Percentiles rank a stretch among this genome's conserved stretches.
These are phyloP conservation scores for Stichodactyla mertensii DNA, from an alignment of 64 coral and sea anemone species.

Conservation along the genomic window DNA sequence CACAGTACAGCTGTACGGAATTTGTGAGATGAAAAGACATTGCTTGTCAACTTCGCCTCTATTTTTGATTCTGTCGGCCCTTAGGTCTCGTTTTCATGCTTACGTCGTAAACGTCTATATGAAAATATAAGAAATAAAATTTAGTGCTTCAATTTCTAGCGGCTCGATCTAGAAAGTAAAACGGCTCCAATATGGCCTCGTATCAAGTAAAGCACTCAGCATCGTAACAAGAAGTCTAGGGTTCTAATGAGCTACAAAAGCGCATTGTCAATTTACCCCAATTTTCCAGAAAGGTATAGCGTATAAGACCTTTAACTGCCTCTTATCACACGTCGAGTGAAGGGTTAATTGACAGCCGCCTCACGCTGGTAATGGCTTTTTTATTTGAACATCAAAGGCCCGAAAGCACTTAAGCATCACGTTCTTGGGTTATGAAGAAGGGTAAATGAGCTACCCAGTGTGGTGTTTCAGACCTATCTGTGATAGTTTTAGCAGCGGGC, in stretches of 20 bases:
- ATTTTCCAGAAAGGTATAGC: neutral
- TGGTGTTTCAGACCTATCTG: neutral
- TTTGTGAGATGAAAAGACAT: no score
- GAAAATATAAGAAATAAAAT: neutral
- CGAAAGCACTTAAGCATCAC: neutral
- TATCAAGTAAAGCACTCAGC: neutral
- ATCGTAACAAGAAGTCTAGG: neutral
- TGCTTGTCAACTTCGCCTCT: no score
- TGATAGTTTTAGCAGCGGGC: neutral
- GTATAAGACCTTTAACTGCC: slow-evolving; percentile 8
- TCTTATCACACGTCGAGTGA: neutral
- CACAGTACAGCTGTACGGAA: no score
- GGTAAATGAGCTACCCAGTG: neutral
- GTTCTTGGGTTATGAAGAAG: neutral
- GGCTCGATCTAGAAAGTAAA: neutral
- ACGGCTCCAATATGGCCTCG: neutral
- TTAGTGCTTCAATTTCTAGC: neutral
- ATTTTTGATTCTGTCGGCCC: no score
- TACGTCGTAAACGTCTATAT: neutral
- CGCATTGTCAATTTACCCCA: neutral
- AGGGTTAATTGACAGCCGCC: neutral
- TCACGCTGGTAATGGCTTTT: neutral
- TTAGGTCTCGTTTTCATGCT: no score
- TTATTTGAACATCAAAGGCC: slow-evolving; percentile 5
- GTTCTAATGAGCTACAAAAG: slow-evolving; percentile 9